Percentiles rank a stretch among this genome's conserved stretches.
Conservation (phyloP, 2,113 vertebrate species). For the Hemibagrus wyckioides region DNA sequence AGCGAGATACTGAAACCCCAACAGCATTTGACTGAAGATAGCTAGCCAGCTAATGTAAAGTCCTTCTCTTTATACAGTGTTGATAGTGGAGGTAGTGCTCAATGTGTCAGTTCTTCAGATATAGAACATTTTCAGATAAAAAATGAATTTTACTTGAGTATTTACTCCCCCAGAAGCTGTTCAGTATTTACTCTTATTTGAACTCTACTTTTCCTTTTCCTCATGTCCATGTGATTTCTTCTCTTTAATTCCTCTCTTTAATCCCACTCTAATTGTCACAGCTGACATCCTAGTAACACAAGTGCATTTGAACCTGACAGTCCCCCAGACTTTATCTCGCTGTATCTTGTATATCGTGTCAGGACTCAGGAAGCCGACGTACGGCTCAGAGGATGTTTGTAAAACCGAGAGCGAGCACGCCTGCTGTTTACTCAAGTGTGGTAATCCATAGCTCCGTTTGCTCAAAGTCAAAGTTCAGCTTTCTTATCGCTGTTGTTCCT, state of each 20-base stretch:
- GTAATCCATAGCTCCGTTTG: slow-evolving; percentile 54
- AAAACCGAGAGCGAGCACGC: slow-evolving; percentile 41
- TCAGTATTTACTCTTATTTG: not conserved
- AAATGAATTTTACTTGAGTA: not conserved
- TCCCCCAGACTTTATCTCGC: slow-evolving; percentile 13
- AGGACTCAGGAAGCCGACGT: slow-evolving; percentile 50
- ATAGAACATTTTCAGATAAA: not conserved
- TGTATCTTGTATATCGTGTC: slow-evolving; percentile 36
- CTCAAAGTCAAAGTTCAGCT: slow-evolving; percentile 51
- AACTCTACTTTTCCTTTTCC: not conserved
- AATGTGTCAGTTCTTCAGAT: not conserved
- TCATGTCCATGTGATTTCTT: not conserved
- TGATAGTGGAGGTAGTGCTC: not conserved
- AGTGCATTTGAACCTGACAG: slow-evolving; percentile 6
- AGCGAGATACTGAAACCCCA: not conserved
- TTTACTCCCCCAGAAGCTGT: not conserved
- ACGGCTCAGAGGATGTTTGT: slow-evolving; percentile 49
- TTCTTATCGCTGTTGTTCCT: slow-evolving; percentile 40
- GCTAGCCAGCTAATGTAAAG: not conserved
- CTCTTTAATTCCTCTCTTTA: too few relatives aligned
- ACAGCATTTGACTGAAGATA: not conserved
- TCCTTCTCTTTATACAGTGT: too few relatives aligned
- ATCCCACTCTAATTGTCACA: not conserved
- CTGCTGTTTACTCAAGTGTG: slow-evolving; percentile 49
- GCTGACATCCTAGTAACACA: not conserved